Conservation (phyloP, 2,113 vertebrate species). For the Noturus placidus region DNA sequence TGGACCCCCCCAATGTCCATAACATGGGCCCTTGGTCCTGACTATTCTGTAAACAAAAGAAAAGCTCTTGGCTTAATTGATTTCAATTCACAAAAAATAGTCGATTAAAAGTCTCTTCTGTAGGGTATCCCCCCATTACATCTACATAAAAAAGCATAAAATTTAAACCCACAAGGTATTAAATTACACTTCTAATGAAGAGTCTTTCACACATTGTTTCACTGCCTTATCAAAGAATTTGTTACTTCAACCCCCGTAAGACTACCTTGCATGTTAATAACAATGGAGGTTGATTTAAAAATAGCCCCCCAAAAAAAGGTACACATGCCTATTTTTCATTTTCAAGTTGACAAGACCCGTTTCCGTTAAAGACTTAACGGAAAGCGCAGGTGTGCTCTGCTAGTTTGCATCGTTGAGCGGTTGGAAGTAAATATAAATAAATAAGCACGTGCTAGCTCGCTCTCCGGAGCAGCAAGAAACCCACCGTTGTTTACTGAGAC, state of each 20-base stretch:
- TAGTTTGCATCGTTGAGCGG: neutral
- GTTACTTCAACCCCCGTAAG: neutral
- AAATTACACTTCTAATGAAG: neutral
- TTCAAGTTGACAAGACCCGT: too few relatives aligned
- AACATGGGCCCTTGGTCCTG: too few relatives aligned
- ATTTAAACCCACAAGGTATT: neutral
- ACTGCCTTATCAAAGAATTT: neutral
- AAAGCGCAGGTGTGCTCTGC: neutral
- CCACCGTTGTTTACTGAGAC: neutral
- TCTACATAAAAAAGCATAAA: neutral
- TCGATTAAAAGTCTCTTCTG: neutral
- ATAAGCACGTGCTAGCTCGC: neutral
- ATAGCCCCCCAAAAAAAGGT: neutral
- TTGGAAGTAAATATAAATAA: neutral
- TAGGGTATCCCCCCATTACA: neutral
- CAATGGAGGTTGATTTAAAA: neutral
- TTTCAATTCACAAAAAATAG: neutral
- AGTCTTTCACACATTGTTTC: neutral
- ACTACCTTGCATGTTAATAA: neutral
- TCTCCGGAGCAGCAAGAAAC: neutral
- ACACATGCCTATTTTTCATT: neutral
- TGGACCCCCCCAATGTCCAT: too few relatives aligned
- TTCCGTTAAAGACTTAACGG: neutral
- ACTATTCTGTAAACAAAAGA: neutral
- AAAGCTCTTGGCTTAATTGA: neutral